A percentile compares a stretch with the other conserved stretches of the same genome.
These are phyloP conservation scores for Heteromurus nitidus DNA, from an alignment of 2,888 invertebrate genomes.

Conservation along the genomic window DNA sequence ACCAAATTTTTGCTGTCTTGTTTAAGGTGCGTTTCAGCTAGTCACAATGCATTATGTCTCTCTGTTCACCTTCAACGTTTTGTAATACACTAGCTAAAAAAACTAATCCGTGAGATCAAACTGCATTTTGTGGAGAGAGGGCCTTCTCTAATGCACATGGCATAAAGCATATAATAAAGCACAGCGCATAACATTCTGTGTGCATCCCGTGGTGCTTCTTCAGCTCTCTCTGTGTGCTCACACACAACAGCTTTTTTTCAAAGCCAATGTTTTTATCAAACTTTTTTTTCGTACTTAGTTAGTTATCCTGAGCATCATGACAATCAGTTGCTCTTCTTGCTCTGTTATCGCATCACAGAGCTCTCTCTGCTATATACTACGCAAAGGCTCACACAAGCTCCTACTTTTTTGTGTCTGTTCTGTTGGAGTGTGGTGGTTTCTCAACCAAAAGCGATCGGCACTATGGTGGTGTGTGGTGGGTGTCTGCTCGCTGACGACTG, in stretches of 20 bases:
- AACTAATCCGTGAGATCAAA: constrained; percentile 44
- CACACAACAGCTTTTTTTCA: constrained; percentile 13
- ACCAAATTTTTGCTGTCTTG: not conserved
- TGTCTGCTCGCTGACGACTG: constrained; percentile 29
- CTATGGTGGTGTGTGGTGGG: constrained; percentile 36
- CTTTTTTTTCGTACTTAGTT: constrained; percentile 24
- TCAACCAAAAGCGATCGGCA: not conserved
- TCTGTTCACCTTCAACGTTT: not conserved
- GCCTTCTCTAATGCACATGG: constrained; percentile 4
- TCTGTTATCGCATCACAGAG: not conserved
- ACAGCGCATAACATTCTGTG: not conserved
- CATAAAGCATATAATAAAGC: not conserved
- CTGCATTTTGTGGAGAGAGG: constrained; percentile 3
- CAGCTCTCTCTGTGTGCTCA: too few relatives aligned
- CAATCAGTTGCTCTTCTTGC: constrained; percentile 39
- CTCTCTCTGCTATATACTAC: constrained; percentile 8
- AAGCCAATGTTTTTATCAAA: constrained; percentile 25
- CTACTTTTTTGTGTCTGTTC: not conserved
- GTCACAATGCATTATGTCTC: constrained; percentile 7
- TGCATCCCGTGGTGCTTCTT: too few relatives aligned
- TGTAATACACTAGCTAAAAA: not conserved
- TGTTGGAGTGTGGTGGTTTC: constrained; percentile 13
- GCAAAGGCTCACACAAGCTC: not conserved
- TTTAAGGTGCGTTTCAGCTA: not conserved
- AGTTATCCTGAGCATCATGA: constrained; percentile 25